Base-by-base conservation (phyloP, 30 jellyfish, hydroid and myxozoan species). In the Clytia hemisphaerica region DNA sequence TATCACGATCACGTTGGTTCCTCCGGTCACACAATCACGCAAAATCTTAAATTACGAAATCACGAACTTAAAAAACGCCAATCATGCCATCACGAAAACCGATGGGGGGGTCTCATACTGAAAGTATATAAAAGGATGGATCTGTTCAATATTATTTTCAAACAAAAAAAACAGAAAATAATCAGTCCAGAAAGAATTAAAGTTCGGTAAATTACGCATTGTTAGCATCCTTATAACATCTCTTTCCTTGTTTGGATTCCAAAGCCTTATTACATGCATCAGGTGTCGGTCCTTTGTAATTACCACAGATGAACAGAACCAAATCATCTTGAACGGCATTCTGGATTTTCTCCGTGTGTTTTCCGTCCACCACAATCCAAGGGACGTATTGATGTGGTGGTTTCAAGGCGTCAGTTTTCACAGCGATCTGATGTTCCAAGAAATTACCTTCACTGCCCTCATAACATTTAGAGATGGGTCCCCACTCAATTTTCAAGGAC, bases 381-480 rank as follows among this genome's bases (percentile, higher is more conserved):
- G 84, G 84, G 19, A 72, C 84, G 57, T 53, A 72, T 16, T 34
- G 61, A 40, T 72, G 84, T 25, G 78, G 84, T 7, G 84, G 84
- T 29, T 51, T 72, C 67, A 72, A 72, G 6, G 84, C 84, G 57
- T 72, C 48, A 53, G 84, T 72, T 58, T 72, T 72, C 22, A 51
- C 18, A 3, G 84, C 84, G 26, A 74, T 12, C 53, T 74, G 57
- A 58, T 74, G 86, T 47, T 48, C 71, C 22, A 74, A 44, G 14
- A 26, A 72, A 40, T 74, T 74, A 24, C 86, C 86, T 60, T 74
- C 57, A 4, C 83, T 21, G 33, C 86, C 86, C 37, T 58, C 40
- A 32, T 3, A 61, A 47, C 86, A 74, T 18, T 27, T 47, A 15
- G 36, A 29, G 2, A 74, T 30, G 4, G 81, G 83, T 16, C 37